Evolutionary conservation across 2,113 vertebrate species (phyloP).

Genomic region (Labrus mixtus): DNA sequence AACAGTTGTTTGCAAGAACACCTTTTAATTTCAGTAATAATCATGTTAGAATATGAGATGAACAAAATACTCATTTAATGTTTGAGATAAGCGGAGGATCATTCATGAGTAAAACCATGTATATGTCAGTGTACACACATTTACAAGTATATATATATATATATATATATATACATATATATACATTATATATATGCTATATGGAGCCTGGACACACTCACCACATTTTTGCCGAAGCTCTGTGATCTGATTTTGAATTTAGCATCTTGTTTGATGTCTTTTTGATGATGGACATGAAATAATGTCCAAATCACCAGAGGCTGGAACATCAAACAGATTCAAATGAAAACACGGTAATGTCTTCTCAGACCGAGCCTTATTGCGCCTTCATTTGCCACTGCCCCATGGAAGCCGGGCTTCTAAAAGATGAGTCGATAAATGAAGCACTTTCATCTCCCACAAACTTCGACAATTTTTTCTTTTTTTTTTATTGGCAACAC

Average conservation of each 20-base stretch:
- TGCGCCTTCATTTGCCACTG: conserved; percentile 69
- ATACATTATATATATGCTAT: conserved; percentile 21
- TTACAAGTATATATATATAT: conserved; percentile 1
- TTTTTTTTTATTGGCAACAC: conserved; percentile 49
- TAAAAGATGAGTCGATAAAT: conserved; percentile 75
- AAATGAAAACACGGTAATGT: conserved; percentile 78
- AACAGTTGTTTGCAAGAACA: conserved; percentile 60
- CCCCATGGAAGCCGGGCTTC: conserved; percentile 63
- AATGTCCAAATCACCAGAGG: conserved; percentile 80
- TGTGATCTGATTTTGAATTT: conserved; percentile 74
- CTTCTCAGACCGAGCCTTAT: conserved; percentile 66
- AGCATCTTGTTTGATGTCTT: conserved; percentile 80
- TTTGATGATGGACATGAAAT: conserved; percentile 82
- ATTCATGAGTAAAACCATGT: conserved; percentile 3
- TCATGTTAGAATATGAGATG: neutral
- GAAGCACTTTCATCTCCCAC: conserved; percentile 73
- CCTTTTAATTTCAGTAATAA: conserved; percentile 61
- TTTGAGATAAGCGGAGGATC: conserved; percentile 9
- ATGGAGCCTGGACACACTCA: conserved; percentile 4
- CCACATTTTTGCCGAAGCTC: conserved; percentile 35
- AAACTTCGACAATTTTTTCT: conserved; percentile 59
- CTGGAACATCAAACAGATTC: conserved; percentile 76
- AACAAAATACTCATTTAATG: conserved; percentile 34
- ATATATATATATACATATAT: no score
- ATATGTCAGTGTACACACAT: neutral